A percentile compares a stretch with the other conserved stretches of the same genome.
phyloP scores from a whole-genome alignment of 2,888 invertebrate genomes.

The Sminthurinus aureus region DNA sequence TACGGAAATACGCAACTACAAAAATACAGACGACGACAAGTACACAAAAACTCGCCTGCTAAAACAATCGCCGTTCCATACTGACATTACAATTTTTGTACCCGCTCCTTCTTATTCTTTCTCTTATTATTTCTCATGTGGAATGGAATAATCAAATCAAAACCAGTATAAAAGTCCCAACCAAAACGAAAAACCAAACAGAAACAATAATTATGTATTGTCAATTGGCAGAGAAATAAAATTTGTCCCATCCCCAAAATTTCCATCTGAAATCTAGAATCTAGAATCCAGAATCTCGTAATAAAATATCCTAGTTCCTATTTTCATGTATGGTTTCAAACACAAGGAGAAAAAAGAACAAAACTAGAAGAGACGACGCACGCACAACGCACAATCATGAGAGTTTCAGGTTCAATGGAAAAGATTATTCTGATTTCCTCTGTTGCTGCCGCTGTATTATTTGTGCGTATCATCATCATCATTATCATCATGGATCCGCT shows the following conservation, averaged over 20 bases:
- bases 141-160: too few relatives aligned
- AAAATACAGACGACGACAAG: neutral
- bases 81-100: too few relatives aligned
- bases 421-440: slow-evolving; percentile 3
- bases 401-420: slow-evolving; percentile 11
- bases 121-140: too few relatives aligned
- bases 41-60: neutral
- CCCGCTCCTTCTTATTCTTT: too few relatives aligned
- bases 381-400: neutral
- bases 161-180: too few relatives aligned
- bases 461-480: neutral
- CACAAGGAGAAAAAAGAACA: neutral
- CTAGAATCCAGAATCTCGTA: too few relatives aligned
- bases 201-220: too few relatives aligned
- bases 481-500: neutral
- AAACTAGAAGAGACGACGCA: neutral
- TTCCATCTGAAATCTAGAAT: neutral
- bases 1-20: neutral
- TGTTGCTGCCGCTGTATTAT: neutral
- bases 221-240: neutral
- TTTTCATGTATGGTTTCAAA: neutral
- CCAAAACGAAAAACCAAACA: too few relatives aligned
- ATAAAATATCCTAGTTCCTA: neutral
- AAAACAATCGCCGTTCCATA: too few relatives aligned
- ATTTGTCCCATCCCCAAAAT: neutral